These are phyloP conservation scores for Mya arenaria DNA, from an alignment of 1,140 invertebrate species.

Conservation along the genomic window DNA sequence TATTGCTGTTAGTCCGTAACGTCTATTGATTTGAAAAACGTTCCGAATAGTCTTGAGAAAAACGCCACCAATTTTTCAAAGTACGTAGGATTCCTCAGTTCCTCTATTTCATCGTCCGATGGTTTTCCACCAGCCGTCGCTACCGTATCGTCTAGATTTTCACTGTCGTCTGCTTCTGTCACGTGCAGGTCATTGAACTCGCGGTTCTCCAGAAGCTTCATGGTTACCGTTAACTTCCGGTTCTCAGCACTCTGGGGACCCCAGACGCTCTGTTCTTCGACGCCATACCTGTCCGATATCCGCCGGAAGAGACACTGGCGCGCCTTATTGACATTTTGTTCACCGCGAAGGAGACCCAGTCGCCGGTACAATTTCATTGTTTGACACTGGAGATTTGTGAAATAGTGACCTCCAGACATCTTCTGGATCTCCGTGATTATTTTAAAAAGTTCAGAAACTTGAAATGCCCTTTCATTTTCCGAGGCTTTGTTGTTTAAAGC, in stretches of 20 bases:
- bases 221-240: neutral
- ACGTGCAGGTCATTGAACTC: constrained; percentile 2
- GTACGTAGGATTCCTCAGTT: neutral
- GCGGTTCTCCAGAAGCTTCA: neutral
- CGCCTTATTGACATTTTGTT: neutral
- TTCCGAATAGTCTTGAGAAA: constrained; percentile 2
- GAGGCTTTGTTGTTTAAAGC: neutral
- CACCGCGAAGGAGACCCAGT: neutral
- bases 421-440: neutral
- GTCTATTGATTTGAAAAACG: neutral
- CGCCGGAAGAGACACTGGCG: neutral
- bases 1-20: no score
- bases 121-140: neutral
- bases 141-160: neutral
- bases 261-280: constrained; percentile 17
- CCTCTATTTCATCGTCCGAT: neutral
- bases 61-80: constrained; percentile 19
- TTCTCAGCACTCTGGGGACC: neutral
- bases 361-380: constrained; percentile 19
- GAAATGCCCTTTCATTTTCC: neutral
- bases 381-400: constrained; percentile 23
- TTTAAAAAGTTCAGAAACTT: neutral
- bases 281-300: neutral
- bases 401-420: neutral
- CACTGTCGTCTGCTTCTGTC: constrained; percentile 2